A percentile compares a stretch with the other conserved stretches of the same genome.
Conservation (phyloP, 1,140 invertebrate genomes). For the Meloidogyne floridensis region DNA sequence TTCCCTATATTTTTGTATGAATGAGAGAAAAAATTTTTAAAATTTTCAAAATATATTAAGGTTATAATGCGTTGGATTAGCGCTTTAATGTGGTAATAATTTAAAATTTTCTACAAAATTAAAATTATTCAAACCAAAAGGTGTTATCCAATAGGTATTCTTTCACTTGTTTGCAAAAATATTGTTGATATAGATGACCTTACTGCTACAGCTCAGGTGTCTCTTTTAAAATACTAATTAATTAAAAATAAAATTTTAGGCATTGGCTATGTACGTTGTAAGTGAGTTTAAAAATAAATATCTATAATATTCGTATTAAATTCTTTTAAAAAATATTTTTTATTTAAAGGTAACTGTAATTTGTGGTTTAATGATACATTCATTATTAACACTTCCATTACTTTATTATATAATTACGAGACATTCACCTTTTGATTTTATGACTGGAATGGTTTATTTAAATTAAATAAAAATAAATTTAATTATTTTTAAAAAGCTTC, state of each 20-base stretch:
- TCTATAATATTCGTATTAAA: background rate
- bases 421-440: slow-evolving; percentile 73
- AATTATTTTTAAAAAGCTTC: slow-evolving; percentile 68
- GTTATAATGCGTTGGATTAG: slow-evolving; percentile 48
- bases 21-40: slow-evolving; percentile 25
- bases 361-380: slow-evolving; percentile 76
- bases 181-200: slow-evolving; percentile 85
- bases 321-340: too few species aligned
- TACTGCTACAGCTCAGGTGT: slow-evolving; percentile 77
- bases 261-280: slow-evolving; percentile 75
- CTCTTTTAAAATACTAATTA: slow-evolving; percentile 67
- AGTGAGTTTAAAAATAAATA: slow-evolving; percentile 72
- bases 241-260: slow-evolving; percentile 18
- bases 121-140: slow-evolving; percentile 68
- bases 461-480: background rate
- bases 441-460: slow-evolving; percentile 74
- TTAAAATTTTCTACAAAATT: background rate
- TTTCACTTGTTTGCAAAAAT: slow-evolving; percentile 84
- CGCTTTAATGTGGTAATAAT: slow-evolving; percentile 49
- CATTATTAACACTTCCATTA: slow-evolving; percentile 68
- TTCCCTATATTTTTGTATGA: too few species aligned
- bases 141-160: slow-evolving; percentile 85
- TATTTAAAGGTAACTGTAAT: background rate
- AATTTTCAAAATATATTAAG: background rate
- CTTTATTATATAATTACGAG: slow-evolving; percentile 53